phyloP scores from a whole-genome alignment of 1,140 invertebrate genomes.

The Trichoplusia ni region DNA sequence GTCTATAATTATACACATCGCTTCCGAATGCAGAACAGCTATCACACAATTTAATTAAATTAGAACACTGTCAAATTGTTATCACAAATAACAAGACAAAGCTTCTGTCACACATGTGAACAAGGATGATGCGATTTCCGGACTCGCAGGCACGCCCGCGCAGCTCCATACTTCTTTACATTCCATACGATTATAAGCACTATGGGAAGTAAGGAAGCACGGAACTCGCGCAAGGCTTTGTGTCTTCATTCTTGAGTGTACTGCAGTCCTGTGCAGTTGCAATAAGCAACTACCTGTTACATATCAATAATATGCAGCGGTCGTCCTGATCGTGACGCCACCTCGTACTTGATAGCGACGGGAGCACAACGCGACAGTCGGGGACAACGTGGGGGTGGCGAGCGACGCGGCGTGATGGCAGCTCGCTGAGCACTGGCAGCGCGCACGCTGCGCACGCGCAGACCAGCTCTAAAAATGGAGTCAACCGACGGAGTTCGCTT shows the following conservation, averaged over 20 bases:
- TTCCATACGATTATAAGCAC: conserved; percentile 93
- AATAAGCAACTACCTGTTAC: conserved; percentile 22
- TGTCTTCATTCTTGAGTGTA: conserved; percentile 56
- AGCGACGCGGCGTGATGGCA: conserved; percentile 70
- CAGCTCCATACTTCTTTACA: conserved; percentile 98
- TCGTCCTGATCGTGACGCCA: conserved; percentile 48
- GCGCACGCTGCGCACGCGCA: conserved; percentile 75
- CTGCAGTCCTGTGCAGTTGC: conserved; percentile 32
- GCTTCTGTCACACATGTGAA: conserved; percentile 45
- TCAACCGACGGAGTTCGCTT: conserved; percentile 75
- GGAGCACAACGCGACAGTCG: conserved; percentile 55
- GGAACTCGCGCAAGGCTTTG: conserved; percentile 87
- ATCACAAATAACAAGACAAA: conserved; percentile 35
- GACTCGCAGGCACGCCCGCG: conserved; percentile 71
- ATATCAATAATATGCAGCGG: conserved; percentile 19
- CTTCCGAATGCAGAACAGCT: conserved; percentile 11
- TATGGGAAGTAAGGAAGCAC: conserved; percentile 98
- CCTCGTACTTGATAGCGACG: conserved; percentile 56
- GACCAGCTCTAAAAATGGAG: conserved; percentile 84
- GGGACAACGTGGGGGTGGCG: conserved; percentile 57
- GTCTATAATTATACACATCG: conserved; percentile 19
- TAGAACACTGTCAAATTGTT: conserved; percentile 40
- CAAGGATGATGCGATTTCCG: conserved; percentile 42
- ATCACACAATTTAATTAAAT: conserved; percentile 31
- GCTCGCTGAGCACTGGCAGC: conserved; percentile 70